These are phyloP conservation scores for Yasuhikotakia modesta DNA, from an alignment of 2,797 vertebrate species.

Conservation along the genomic window DNA sequence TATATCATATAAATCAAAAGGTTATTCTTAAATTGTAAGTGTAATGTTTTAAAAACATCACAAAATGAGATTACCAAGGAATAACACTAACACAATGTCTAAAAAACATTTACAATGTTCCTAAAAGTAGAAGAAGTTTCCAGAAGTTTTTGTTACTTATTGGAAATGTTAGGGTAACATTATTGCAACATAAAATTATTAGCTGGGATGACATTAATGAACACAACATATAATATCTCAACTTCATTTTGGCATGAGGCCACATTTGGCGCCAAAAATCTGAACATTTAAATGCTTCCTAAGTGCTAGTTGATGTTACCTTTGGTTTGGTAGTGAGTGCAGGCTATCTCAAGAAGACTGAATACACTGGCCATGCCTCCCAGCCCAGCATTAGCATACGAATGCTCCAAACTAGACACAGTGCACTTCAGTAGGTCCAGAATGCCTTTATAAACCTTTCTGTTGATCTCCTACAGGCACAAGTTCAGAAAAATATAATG, in stretches of 20 bases:
- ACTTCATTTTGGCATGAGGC: background rate
- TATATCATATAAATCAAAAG: no score
- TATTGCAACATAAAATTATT: no score
- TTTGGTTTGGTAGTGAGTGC: conserved; percentile 99
- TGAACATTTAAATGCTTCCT: background rate
- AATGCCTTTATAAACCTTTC: conserved; percentile 98
- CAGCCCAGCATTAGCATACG: conserved; percentile 92
- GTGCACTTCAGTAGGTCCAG: conserved; percentile 96
- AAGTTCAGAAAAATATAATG: conserved; percentile 12
- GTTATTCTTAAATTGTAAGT: no score
- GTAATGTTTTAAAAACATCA: no score
- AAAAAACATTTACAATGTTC: no score
- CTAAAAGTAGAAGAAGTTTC: no score
- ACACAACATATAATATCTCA: background rate
- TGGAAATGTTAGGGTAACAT: no score
- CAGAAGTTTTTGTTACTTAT: no score
- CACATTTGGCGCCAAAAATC: background rate
- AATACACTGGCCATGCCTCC: conserved; percentile 99
- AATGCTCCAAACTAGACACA: conserved; percentile 93
- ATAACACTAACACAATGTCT: no score
- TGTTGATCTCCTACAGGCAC: conserved; percentile 85
- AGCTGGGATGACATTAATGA: no score
- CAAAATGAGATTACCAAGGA: no score
- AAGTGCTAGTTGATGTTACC: conserved; percentile 73
- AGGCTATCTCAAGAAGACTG: conserved; percentile 92